Base-by-base conservation (phyloP, 2,797 vertebrate genomes). In the Pipistrellus nathusii region DNA sequence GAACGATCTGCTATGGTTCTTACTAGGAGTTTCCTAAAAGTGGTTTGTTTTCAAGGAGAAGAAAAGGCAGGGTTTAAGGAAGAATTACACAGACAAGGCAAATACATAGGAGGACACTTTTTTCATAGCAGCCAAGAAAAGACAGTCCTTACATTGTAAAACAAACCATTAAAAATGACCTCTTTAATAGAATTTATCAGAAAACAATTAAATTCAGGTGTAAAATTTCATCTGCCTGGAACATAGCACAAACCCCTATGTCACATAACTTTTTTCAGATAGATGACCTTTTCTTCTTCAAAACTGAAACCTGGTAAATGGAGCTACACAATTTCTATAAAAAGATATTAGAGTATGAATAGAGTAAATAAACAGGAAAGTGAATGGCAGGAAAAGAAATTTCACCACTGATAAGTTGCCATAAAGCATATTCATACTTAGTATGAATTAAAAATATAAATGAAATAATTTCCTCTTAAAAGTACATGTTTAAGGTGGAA, bases 391-490 rank as follows among this genome's bases (percentile, higher is more conserved):
- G 17, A 80, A 85, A 84, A 78, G 44, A 62, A 85, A 12, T 88
- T 85, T 85, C 15, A 64, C 4, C 15, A 53, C 51, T 38, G 38
- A 48, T 32, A 59, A 66, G 15, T 38, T 90, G 53, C 66, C 48
- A 17, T 32, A 46, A 35, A 85, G 25, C 32, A 62, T 12, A 82
- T 75, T 11, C 66, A 81, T 85, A 80, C 51, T 59, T 44, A 44
- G 27, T 59, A 12, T 62, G 41, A 88, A 51, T 32, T 62, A 53
- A 25, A 88, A 73, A 51, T 77, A 86, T 62, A 62, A 59, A 46
- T 69, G 12, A 71, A 92, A 73, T 76, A 83, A 77, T 90, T 59
- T 57, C 30, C 38, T 77, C 69, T 55, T 82, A 51, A 72, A 87
- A 57, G 20, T 32, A 90, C 9, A 18, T 15, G 7, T 64, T 46